A percentile compares a stretch with the other conserved stretches of the same genome.
Evolutionary conservation across 2,113 vertebrate species (phyloP).

Genomic region (Dasypus novemcinctus): DNA sequence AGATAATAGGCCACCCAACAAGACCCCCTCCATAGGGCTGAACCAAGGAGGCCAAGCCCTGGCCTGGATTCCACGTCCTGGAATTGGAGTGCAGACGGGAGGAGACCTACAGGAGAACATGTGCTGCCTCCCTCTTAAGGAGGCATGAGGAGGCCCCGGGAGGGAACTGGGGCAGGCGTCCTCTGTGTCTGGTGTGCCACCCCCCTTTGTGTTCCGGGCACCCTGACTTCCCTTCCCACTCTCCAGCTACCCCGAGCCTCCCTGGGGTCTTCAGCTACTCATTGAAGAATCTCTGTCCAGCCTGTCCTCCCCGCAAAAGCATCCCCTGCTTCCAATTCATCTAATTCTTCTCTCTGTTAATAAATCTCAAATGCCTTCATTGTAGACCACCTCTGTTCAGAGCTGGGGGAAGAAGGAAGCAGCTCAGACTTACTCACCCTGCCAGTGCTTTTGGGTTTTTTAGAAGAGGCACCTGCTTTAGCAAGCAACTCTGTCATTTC

Average conservation of each 20-base stretch:
- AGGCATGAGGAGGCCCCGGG: not conserved
- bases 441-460: not conserved
- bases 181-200: not conserved
- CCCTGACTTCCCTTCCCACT: not conserved
- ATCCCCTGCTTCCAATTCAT: fast-evolving
- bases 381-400: not conserved
- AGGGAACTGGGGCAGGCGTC: too few relatives aligned
- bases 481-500: not conserved
- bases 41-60: not conserved
- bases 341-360: not conserved
- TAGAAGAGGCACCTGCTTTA: too few relatives aligned
- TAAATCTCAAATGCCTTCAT: not conserved
- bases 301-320: not conserved
- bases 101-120: not conserved
- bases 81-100: too few relatives aligned
- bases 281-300: not conserved
- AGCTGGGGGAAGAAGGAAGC: not conserved
- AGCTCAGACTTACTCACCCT: fast-evolving
- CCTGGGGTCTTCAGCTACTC: too few relatives aligned
- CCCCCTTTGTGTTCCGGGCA: not conserved
- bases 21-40: fast-evolving
- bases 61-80: not conserved
- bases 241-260: not conserved
- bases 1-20: not conserved
- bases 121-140: fast-evolving